Percentiles rank a stretch among this genome's conserved stretches.
Conservation (phyloP, 2,113 vertebrate genomes). For the Struthidea cinerea region DNA sequence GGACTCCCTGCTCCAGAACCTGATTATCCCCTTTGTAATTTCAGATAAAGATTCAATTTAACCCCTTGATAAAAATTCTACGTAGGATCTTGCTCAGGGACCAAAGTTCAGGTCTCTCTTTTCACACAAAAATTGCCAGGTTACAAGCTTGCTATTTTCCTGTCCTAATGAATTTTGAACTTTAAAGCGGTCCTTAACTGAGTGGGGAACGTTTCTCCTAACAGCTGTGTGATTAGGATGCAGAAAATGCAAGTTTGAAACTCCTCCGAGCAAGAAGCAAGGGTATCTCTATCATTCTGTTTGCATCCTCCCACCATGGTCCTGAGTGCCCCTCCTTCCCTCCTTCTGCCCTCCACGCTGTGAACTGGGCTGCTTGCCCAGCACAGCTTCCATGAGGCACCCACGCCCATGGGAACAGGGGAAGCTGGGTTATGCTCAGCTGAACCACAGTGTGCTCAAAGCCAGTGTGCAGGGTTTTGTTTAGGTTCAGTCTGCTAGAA, state of each 20-base stretch:
- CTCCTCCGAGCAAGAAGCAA: background rate
- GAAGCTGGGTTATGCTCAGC: background rate
- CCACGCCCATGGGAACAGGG: fast-evolving
- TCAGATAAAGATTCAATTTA: background rate
- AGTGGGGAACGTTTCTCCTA: background rate
- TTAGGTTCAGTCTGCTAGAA: background rate
- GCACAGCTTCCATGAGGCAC: background rate
- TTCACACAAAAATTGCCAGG: background rate
- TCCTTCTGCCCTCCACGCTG: fast-evolving
- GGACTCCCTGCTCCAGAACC: background rate
- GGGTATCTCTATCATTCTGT: background rate
- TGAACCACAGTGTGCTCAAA: background rate
- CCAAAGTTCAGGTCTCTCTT: background rate
- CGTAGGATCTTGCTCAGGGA: background rate
- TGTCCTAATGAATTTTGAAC: background rate
- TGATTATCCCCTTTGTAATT: background rate
- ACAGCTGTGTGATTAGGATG: background rate
- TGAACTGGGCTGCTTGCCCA: background rate
- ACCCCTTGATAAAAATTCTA: background rate
- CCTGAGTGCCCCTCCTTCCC: background rate
- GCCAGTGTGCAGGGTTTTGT: background rate
- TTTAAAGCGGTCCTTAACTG: background rate
- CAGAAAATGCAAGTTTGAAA: background rate
- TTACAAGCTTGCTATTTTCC: background rate
- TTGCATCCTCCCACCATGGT: background rate